Percentiles rank a stretch among this genome's conserved stretches.
These are phyloP conservation scores for Choreutis nemorana DNA, from an alignment of 2,888 invertebrate genomes.

Conservation along the genomic window DNA sequence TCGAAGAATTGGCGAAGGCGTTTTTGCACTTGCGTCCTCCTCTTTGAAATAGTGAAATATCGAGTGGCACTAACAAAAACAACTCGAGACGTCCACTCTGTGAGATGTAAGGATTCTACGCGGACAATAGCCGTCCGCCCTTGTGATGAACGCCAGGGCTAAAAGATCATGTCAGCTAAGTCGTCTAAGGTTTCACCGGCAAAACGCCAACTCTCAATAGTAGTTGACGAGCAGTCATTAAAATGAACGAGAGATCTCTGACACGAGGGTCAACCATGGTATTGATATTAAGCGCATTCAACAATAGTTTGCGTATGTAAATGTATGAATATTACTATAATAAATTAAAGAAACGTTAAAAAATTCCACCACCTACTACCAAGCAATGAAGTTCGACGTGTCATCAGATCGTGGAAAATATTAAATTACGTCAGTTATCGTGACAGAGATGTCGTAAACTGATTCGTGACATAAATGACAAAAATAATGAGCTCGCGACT, in stretches of 20 bases:
- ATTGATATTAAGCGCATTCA: constrained; percentile 1
- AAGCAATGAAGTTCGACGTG: constrained; percentile 15
- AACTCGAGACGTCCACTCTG: too few species aligned
- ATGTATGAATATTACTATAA: too few species aligned
- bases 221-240: constrained; percentile 23
- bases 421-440: constrained; percentile 36
- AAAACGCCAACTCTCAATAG: constrained; percentile 19
- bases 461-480: constrained; percentile 37
- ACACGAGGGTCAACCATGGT: constrained; percentile 3
- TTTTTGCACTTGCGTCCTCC: too few species aligned
- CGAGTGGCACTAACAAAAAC: too few species aligned
- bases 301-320: too few species aligned
- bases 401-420: constrained; percentile 34
- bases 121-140: too few species aligned
- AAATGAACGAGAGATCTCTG: constrained; percentile 7
- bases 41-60: too few species aligned
- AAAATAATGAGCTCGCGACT: constrained; percentile 34
- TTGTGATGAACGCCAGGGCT: neutral
- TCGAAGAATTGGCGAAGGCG: too few species aligned
- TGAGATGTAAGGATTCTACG: too few species aligned
- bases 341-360: constrained; percentile 2
- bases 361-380: neutral
- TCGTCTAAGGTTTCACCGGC: constrained; percentile 8
- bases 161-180: constrained; percentile 8
- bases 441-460: constrained; percentile 32